A percentile compares a stretch with the other conserved stretches of the same genome.
These are phyloP conservation scores for Onychomys torridus DNA, from an alignment of 2,797 vertebrate genomes.

Conservation along the genomic window DNA sequence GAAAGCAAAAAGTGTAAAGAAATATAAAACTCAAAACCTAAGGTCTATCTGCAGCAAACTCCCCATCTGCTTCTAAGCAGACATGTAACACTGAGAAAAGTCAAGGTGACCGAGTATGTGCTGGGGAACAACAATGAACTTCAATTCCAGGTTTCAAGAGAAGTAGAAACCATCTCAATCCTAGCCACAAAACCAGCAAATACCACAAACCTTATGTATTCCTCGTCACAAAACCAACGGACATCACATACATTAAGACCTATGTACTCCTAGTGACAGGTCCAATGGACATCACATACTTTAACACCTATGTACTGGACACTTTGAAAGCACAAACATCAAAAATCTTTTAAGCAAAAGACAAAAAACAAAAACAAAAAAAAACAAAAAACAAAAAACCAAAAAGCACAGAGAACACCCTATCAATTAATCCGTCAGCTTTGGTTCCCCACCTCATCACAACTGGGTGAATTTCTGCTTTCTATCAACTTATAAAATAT, in stretches of 20 bases:
- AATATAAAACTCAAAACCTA: conserved; percentile 43
- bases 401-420: conserved; percentile 59
- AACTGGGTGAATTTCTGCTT: conserved; percentile 81
- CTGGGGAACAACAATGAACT: conserved; percentile 70
- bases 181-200: conserved; percentile 44
- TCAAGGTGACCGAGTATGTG: conserved; percentile 24
- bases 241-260: conserved; percentile 71
- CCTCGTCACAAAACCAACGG: conserved; percentile 41
- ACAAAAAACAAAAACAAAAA: neutral
- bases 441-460: conserved; percentile 82
- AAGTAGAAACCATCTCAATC: conserved; percentile 62
- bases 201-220: conserved; percentile 20
- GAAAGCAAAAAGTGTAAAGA: neutral
- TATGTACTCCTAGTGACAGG: neutral
- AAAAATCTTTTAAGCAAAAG: conserved; percentile 60
- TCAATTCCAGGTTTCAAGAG: conserved; percentile 72
- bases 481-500: conserved; percentile 83
- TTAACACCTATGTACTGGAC: conserved; percentile 71
- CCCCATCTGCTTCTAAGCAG: neutral
- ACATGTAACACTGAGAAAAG: conserved; percentile 53
- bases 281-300: conserved; percentile 62
- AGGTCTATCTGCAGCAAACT: neutral
- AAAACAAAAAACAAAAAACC: neutral
- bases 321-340: conserved; percentile 74
- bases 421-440: conserved; percentile 83